A percentile compares a stretch with the other conserved stretches of the same genome.
phyloP scores from a whole-genome alignment of 2,113 vertebrate species.

The Nipponia nippon region DNA sequence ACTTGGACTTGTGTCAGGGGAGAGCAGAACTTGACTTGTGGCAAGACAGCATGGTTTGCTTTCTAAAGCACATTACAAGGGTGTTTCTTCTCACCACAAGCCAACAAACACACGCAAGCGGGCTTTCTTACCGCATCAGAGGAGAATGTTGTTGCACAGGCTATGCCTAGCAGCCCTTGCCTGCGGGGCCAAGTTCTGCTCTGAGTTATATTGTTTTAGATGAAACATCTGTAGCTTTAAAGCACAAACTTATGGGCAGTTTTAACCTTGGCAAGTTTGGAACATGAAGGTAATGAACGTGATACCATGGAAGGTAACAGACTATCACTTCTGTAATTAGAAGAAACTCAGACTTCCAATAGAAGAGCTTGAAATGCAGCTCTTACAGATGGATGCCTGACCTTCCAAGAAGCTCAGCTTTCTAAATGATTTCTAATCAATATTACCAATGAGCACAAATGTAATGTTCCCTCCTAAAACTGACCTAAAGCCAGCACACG shows the following conservation, averaged over 20 bases:
- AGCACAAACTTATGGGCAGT: not conserved
- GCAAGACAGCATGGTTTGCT: conserved; percentile 27
- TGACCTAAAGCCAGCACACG: not conserved
- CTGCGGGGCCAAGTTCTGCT: not conserved
- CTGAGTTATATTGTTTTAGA: not conserved
- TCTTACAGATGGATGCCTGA: conserved; percentile 36
- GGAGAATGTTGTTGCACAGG: not conserved
- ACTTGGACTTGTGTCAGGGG: conserved; percentile 39
- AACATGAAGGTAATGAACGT: not conserved
- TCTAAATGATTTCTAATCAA: conserved; percentile 42
- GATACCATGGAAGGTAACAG: not conserved
- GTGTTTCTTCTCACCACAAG: conserved; percentile 31
- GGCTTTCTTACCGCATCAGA: not conserved
- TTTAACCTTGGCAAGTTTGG: conserved; percentile 17
- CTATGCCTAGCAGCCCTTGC: not conserved
- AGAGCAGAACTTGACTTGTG: conserved; percentile 36
- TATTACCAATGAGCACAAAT: conserved; percentile 61
- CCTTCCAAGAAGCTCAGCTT: conserved; percentile 40
- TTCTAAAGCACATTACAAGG: conserved; percentile 30
- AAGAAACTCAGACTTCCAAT: not conserved
- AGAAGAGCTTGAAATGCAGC: conserved; percentile 41
- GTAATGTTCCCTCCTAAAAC: conserved; percentile 43
- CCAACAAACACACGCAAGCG: not conserved
- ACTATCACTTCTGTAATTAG: not conserved
- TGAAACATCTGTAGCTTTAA: not conserved